Evolutionary conservation across 2,888 invertebrate species (phyloP).

Genomic region (Tricholauxania praeusta): DNA sequence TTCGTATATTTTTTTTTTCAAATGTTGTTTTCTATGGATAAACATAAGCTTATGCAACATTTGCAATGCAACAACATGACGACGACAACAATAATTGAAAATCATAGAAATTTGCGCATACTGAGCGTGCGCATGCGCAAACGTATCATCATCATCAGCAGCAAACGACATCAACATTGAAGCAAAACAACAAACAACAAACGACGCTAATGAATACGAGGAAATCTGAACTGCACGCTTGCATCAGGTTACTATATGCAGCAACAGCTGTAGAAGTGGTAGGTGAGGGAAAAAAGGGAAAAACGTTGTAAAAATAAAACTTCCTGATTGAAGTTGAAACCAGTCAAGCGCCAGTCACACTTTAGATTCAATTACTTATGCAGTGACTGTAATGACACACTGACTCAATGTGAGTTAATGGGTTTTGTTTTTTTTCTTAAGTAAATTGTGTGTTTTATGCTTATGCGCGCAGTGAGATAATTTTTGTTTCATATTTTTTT

Average conservation of each 20-base stretch:
- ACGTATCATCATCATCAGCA: no score
- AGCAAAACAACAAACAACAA: no score
- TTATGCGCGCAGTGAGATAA: not conserved
- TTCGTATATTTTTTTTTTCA: no score
- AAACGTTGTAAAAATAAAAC: constrained; percentile 40
- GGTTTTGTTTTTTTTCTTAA: not conserved
- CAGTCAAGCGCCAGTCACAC: no score
- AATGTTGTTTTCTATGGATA: no score
- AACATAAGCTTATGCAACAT: no score
- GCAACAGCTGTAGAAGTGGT: constrained; percentile 43
- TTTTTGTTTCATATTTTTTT: not conserved
- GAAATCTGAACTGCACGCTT: no score
- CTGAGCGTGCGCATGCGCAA: no score
- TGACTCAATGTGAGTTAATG: constrained; percentile 1
- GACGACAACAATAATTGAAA: not conserved
- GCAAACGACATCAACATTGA: no score
- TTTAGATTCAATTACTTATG: no score
- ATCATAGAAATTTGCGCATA: not conserved
- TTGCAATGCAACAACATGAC: no score
- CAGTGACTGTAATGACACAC: constrained; percentile 21
- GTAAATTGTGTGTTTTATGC: not conserved
- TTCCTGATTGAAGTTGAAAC: constrained; percentile 18
- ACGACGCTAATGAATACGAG: no score
- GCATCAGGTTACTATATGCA: constrained; percentile 35
- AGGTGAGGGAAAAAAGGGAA: constrained; percentile 46